Percentiles rank a stretch among this genome's conserved stretches.
Evolutionary conservation across 35 echinoderm and acorn worm genomes (phyloP).

Genomic region (Lytechinus variegatus): DNA sequence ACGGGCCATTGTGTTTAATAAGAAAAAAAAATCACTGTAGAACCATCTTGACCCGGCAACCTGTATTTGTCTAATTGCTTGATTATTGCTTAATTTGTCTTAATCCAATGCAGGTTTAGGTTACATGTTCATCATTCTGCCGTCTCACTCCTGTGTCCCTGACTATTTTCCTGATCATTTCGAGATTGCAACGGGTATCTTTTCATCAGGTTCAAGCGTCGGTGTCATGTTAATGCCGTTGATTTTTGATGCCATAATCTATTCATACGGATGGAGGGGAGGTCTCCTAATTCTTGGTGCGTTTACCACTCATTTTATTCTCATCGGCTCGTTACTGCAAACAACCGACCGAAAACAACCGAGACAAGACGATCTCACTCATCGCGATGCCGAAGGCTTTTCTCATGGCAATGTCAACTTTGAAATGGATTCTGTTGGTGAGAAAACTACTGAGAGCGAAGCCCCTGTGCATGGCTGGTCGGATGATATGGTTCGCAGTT

Average conservation of each 20-base stretch:
- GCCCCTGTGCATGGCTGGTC: neutral
- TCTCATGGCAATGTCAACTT: neutral
- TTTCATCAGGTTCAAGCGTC: neutral
- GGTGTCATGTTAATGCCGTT: neutral
- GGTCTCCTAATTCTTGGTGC: neutral
- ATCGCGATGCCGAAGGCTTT: neutral
- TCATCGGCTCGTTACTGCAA: neutral
- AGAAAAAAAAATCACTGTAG: too few relatives aligned
- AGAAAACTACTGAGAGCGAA: neutral
- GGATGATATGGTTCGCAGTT: neutral
- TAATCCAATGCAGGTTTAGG: neutral
- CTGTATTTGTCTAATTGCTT: too few relatives aligned
- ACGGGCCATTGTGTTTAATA: too few relatives aligned
- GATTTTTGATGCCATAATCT: neutral
- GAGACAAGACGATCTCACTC: neutral
- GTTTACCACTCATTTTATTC: neutral
- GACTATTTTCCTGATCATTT: neutral
- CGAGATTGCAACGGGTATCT: neutral
- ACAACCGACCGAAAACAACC: neutral
- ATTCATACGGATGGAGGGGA: neutral
- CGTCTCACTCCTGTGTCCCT: neutral
- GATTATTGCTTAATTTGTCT: neutral
- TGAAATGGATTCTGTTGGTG: neutral
- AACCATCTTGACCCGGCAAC: too few relatives aligned
- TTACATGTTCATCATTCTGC: neutral